Percentiles rank a stretch among this genome's conserved stretches.
Conservation (phyloP, 2,113 vertebrate genomes). For the Oncorhynchus masou region DNA sequence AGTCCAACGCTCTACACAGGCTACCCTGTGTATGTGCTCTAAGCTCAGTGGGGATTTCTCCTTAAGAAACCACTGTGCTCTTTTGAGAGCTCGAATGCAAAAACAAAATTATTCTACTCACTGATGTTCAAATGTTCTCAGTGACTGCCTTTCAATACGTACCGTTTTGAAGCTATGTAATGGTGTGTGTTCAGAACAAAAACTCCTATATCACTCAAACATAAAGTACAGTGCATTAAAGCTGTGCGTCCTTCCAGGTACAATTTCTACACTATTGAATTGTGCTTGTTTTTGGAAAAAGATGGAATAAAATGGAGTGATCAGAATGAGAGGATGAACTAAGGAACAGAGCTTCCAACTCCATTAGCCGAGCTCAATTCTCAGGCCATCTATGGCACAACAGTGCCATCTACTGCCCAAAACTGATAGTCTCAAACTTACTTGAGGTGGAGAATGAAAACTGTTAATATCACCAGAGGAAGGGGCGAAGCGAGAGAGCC, state of each 20-base stretch:
- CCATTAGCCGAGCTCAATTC: not conserved
- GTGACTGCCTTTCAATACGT: slow-evolving; percentile 24
- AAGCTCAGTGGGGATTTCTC: slow-evolving; percentile 33
- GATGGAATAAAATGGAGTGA: not conserved
- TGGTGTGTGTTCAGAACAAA: not conserved
- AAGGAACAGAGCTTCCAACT: not conserved
- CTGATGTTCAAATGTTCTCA: slow-evolving; percentile 39
- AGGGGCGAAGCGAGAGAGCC: too few relatives aligned
- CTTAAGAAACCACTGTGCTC: slow-evolving; percentile 39
- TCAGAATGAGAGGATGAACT: not conserved
- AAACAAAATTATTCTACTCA: slow-evolving; percentile 34
- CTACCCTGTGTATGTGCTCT: too few relatives aligned
- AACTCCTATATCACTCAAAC: not conserved
- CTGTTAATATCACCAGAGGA: too few relatives aligned
- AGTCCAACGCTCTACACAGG: too few relatives aligned
- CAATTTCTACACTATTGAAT: not conserved
- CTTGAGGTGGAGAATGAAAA: too few relatives aligned
- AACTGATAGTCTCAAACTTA: not conserved
- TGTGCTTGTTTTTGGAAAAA: not conserved
- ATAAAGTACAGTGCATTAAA: not conserved
- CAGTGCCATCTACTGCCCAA: slow-evolving; percentile 65
- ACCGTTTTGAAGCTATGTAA: slow-evolving; percentile 37
- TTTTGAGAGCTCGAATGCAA: slow-evolving; percentile 26
- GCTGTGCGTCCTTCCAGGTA: not conserved
- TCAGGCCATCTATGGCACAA: slow-evolving; percentile 42